These are phyloP conservation scores for Microcebus murinus DNA, from an alignment of 2,113 vertebrate genomes.

Conservation along the genomic window DNA sequence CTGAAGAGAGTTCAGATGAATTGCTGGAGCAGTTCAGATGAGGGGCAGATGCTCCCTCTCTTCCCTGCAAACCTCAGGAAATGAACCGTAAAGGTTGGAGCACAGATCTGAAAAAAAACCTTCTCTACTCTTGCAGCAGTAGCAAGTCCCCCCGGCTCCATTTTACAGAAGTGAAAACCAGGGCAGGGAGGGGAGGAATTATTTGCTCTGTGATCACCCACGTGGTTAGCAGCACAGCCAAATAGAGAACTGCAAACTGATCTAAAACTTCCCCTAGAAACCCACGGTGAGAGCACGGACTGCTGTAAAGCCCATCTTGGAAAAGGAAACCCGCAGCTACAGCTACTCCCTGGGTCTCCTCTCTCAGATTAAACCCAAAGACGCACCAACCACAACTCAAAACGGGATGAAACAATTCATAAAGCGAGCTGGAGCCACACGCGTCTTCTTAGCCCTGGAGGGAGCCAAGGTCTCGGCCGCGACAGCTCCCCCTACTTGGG, in stretches of 20 bases:
- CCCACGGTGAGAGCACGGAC: rapidly evolving
- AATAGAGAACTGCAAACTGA: background rate
- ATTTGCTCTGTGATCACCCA: background rate
- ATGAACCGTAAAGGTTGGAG: background rate
- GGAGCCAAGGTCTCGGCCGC: background rate
- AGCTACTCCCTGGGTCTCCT: background rate
- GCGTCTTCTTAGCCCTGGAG: background rate
- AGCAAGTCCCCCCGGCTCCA: background rate
- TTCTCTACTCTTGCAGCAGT: background rate
- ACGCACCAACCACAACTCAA: background rate
- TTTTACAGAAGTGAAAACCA: background rate
- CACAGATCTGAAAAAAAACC: background rate
- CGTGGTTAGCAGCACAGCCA: background rate
- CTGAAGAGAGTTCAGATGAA: background rate
- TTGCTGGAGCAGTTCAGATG: background rate
- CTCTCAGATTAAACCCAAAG: background rate
- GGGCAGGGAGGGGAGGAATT: background rate
- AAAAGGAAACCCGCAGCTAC: background rate
- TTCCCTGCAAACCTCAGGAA: background rate
- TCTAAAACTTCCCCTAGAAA: background rate
- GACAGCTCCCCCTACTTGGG: background rate
- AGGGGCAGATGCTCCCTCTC: background rate
- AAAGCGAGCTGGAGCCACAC: background rate
- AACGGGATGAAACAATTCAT: background rate
- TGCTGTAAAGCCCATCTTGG: too few species aligned